phyloP scores from a whole-genome alignment of 1,140 invertebrate species.

The Chionoecetes opilio region DNA sequence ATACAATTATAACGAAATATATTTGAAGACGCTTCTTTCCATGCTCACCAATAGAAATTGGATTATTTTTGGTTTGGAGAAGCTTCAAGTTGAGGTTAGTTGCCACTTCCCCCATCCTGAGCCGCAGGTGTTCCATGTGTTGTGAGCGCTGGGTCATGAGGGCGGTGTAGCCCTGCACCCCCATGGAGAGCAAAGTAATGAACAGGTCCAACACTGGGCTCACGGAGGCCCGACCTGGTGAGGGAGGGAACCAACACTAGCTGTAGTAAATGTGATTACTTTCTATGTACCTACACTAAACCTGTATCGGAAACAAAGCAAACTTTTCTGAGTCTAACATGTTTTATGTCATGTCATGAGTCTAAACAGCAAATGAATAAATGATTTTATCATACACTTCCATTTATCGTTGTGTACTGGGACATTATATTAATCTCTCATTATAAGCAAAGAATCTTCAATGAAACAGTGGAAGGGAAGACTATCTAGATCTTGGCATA shows the following conservation, averaged over 20 bases:
- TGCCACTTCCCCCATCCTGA: slow-evolving; percentile 86
- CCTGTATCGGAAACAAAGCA: too few relatives aligned
- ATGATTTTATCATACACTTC: too few relatives aligned
- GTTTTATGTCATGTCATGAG: too few relatives aligned
- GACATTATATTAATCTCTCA: too few relatives aligned
- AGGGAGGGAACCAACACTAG: slow-evolving; percentile 38
- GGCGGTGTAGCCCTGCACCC: slow-evolving; percentile 88
- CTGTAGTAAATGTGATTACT: too few relatives aligned
- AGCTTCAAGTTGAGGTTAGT: slow-evolving; percentile 87
- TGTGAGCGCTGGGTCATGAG: slow-evolving; percentile 88
- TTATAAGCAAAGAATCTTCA: too few relatives aligned
- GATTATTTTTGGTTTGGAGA: slow-evolving; percentile 88
- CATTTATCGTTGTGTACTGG: too few relatives aligned
- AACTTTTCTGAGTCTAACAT: too few relatives aligned
- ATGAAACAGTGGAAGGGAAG: neutral
- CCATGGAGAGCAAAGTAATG: slow-evolving; percentile 91
- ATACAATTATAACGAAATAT: neutral
- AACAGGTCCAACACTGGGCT: slow-evolving; percentile 91
- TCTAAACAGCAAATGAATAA: too few relatives aligned
- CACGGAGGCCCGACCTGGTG: slow-evolving; percentile 88
- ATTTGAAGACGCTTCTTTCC: neutral
- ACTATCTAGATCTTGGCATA: neutral
- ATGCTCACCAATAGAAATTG: slow-evolving; percentile 89
- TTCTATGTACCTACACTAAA: too few relatives aligned
- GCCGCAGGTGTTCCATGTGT: slow-evolving; percentile 87